phyloP scores from a whole-genome alignment of 2,888 invertebrate species.

The Phytoseiulus persimilis region DNA sequence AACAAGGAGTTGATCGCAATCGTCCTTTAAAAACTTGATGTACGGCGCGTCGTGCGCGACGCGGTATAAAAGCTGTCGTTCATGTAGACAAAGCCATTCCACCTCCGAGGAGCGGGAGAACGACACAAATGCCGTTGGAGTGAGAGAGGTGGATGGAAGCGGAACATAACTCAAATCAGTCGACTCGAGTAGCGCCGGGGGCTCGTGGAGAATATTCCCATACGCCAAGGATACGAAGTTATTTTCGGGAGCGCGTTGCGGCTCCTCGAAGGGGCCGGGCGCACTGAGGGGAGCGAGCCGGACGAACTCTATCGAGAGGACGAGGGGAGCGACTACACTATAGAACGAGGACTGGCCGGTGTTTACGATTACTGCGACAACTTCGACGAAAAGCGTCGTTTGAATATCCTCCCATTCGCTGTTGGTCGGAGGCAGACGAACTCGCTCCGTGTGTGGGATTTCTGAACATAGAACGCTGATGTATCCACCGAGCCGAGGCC shows the following conservation, averaged over 20 bases:
- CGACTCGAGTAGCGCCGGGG: background rate
- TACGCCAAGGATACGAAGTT: background rate
- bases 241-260: background rate
- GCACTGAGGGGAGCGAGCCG: background rate
- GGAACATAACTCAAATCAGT: background rate
- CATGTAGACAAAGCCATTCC: background rate
- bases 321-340: background rate
- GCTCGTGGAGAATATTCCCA: background rate
- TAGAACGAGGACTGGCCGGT: background rate
- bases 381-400: background rate
- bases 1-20: background rate
- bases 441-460: background rate
- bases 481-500: background rate
- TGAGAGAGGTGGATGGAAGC: background rate
- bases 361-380: background rate
- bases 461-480: background rate
- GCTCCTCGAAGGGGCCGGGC: background rate
- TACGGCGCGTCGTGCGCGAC: background rate
- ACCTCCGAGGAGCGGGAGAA: background rate
- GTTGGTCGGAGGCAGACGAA: background rate
- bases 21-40: background rate
- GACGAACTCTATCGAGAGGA: background rate
- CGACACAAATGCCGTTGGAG: background rate
- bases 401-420: background rate
- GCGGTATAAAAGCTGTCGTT: background rate